Conservation (phyloP, 1,140 invertebrate genomes). For the Homalodisca vitripennis region DNA sequence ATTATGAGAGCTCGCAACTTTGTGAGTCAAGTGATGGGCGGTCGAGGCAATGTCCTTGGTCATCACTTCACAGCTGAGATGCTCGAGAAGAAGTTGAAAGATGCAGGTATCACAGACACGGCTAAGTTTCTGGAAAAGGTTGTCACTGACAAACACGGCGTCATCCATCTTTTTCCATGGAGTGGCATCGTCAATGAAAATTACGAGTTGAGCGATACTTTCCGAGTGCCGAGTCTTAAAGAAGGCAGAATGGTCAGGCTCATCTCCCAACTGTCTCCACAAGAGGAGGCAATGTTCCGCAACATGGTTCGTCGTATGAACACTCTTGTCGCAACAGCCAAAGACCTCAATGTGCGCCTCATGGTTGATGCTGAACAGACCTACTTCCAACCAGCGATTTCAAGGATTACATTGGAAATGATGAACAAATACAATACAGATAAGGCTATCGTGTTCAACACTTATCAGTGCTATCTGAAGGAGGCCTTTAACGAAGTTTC, state of each 20-base stretch:
- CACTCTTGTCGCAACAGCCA: conserved; percentile 86
- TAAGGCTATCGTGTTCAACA: conserved; percentile 94
- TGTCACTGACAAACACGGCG: conserved; percentile 86
- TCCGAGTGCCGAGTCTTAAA: conserved; percentile 90
- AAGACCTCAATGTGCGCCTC: conserved; percentile 87
- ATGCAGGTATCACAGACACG: conserved; percentile 69
- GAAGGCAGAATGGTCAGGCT: conserved; percentile 78
- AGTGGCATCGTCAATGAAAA: conserved; percentile 92
- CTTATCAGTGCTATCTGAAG: conserved; percentile 98
- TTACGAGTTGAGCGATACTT: conserved; percentile 83
- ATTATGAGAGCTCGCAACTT: conserved; percentile 94
- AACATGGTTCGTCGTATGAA: conserved; percentile 96
- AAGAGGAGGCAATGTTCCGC: conserved; percentile 97
- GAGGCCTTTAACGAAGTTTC: conserved; percentile 84
- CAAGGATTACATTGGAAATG: conserved; percentile 93
- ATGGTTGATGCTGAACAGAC: conserved; percentile 99
- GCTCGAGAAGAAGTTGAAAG: conserved; percentile 80
- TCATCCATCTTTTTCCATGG: conserved; percentile 98
- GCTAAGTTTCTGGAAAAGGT: conserved; percentile 89
- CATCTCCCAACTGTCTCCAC: conserved; percentile 84
- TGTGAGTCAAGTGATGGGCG: conserved; percentile 80
- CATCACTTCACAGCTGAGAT: conserved; percentile 83
- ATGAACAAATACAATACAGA: conserved; percentile 95
- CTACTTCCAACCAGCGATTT: conserved; percentile 99
- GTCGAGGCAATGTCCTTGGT: conserved; percentile 74